Conservation (phyloP, 2,797 vertebrate genomes). For the Gallinago stenura region DNA sequence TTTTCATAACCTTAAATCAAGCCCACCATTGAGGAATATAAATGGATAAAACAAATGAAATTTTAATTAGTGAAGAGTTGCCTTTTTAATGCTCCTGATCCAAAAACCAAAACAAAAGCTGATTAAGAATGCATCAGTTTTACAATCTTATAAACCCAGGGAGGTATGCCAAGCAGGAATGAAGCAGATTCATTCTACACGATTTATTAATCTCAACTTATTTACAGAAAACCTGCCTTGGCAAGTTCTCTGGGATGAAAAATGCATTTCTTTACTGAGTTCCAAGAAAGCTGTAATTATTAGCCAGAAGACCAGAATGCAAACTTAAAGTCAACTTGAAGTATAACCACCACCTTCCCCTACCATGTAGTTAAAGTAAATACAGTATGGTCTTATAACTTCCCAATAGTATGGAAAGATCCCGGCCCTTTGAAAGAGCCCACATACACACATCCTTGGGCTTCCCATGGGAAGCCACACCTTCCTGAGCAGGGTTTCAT, state of each 20-base stretch:
- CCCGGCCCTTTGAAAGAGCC: background rate
- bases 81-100: background rate
- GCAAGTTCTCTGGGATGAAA: background rate
- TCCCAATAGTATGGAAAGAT: background rate
- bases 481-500: background rate
- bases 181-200: background rate
- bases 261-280: background rate
- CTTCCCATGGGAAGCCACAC: background rate
- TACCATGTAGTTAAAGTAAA: background rate
- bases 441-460: background rate
- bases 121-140: background rate
- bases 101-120: constrained; percentile 7
- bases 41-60: background rate
- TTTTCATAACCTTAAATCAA: background rate
- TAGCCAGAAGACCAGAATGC: background rate
- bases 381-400: background rate
- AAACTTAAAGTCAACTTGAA: background rate
- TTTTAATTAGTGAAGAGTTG: background rate
- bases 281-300: background rate
- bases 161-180: constrained; percentile 14
- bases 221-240: constrained; percentile 30
- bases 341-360: background rate
- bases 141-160: background rate
- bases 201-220: background rate
- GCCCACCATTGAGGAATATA: background rate